Conservation (phyloP, 2,888 invertebrate genomes). For the Yponomeuta cagnagella region DNA sequence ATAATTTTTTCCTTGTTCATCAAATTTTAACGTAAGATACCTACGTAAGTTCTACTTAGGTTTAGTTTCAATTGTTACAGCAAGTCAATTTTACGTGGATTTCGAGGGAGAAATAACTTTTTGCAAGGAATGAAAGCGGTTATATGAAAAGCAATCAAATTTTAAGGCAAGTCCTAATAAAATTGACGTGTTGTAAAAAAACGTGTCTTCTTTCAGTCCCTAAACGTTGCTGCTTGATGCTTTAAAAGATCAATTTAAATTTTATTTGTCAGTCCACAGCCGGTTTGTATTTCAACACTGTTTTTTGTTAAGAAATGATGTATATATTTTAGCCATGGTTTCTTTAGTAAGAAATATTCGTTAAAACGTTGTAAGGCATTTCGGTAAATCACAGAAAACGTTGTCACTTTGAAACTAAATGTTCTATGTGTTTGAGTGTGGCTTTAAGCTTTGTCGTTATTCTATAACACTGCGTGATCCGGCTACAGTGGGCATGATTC, state of each 20-base stretch:
- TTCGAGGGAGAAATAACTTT: neutral
- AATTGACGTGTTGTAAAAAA: neutral
- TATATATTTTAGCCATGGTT: too few relatives aligned
- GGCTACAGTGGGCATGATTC: neutral
- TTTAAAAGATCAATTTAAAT: neutral
- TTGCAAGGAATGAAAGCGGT: neutral
- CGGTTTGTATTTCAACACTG: neutral
- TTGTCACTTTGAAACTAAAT: too few relatives aligned
- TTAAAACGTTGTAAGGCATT: too few relatives aligned
- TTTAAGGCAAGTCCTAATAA: neutral
- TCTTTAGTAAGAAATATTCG: too few relatives aligned
- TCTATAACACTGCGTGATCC: neutral
- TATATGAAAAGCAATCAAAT: neutral
- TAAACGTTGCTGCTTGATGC: constrained; percentile 1
- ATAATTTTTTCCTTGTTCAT: constrained; percentile 29
- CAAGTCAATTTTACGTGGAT: neutral
- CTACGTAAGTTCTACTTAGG: constrained; percentile 7
- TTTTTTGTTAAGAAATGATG: too few relatives aligned
- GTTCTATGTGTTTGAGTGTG: too few relatives aligned
- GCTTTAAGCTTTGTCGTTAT: too few relatives aligned
- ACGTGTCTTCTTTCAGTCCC: constrained; percentile 12
- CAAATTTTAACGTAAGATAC: constrained; percentile 2
- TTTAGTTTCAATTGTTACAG: neutral
- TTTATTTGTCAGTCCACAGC: neutral
- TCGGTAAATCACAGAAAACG: too few relatives aligned